Conservation (phyloP, 2,113 vertebrate species). For the Odontophorus gujanensis region DNA sequence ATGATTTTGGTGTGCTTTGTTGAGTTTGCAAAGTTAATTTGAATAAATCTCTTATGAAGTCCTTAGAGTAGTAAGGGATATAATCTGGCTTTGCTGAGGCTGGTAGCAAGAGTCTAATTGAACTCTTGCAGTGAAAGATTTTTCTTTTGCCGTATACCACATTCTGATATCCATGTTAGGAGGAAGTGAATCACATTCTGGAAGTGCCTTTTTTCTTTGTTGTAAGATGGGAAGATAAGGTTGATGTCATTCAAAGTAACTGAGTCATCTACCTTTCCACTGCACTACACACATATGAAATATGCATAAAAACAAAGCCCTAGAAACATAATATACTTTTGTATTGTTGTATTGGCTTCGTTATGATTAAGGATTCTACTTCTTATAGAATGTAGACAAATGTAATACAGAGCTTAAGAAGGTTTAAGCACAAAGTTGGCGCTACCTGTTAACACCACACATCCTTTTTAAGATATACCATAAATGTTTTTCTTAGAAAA, state of each 20-base stretch:
- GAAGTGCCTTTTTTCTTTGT: not conserved
- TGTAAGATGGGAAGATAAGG: not conserved
- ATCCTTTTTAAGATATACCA: not conserved
- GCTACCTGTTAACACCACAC: not conserved
- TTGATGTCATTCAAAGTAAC: not conserved
- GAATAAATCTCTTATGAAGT: conserved; percentile 24
- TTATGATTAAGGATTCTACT: not conserved
- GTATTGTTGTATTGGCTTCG: not conserved
- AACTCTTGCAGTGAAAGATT: conserved; percentile 36
- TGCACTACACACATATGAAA: not conserved
- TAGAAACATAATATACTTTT: not conserved
- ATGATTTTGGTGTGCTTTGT: conserved; percentile 25
- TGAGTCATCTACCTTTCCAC: not conserved
- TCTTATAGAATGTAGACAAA: not conserved
- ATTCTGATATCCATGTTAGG: conserved; percentile 33
- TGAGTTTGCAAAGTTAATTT: conserved; percentile 38
- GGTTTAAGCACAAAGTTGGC: not conserved
- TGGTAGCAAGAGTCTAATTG: not conserved
- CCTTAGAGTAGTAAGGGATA: conserved; percentile 13
- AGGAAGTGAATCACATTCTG: conserved; percentile 26
- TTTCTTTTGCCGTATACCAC: not conserved
- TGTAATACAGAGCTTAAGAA: not conserved
- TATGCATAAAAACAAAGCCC: not conserved
- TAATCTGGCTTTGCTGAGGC: not conserved
- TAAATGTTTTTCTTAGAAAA: not conserved